Percentiles rank a stretch among this genome's conserved stretches.
These are phyloP conservation scores for Lophius piscatorius DNA, from an alignment of 2,113 vertebrate genomes.

Conservation along the genomic window DNA sequence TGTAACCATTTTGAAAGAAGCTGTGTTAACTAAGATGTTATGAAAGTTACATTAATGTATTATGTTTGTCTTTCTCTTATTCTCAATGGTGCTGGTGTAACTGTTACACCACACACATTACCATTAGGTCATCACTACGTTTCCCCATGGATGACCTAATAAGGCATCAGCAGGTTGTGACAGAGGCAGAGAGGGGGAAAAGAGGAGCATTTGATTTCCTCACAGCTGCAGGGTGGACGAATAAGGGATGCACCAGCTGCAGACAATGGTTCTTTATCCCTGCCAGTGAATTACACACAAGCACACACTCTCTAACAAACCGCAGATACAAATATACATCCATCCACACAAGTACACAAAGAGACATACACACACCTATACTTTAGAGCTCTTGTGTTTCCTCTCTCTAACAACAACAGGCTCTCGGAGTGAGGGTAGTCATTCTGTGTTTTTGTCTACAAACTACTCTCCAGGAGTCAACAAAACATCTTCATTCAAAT, in stretches of 20 bases:
- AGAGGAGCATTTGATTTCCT: conserved; percentile 84
- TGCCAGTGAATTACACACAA: conserved; percentile 79
- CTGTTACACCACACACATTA: conserved; percentile 28
- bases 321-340: conserved; percentile 33
- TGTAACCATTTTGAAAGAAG: neutral
- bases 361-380: conserved; percentile 30
- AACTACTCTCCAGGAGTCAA: conserved; percentile 46
- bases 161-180: conserved; percentile 73
- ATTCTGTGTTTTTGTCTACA: conserved; percentile 19
- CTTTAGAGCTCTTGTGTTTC: conserved; percentile 67
- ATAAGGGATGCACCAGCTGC: conserved; percentile 82
- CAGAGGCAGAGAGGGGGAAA: conserved; percentile 64
- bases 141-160: conserved; percentile 71
- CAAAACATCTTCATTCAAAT: conserved; percentile 36
- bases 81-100: conserved; percentile 29
- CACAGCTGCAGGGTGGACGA: conserved; percentile 84
- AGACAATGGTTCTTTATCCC: conserved; percentile 88
- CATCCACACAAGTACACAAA: conserved; percentile 2
- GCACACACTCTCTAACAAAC: conserved; percentile 50
- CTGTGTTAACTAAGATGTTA: neutral
- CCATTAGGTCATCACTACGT: conserved; percentile 48
- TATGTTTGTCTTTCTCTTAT: neutral
- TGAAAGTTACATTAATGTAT: neutral
- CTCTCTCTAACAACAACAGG: conserved; percentile 69
- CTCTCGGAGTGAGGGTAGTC: conserved; percentile 51